Evolutionary conservation across 2,797 vertebrate species (phyloP).

Genomic region (Pitangus sulphuratus): DNA sequence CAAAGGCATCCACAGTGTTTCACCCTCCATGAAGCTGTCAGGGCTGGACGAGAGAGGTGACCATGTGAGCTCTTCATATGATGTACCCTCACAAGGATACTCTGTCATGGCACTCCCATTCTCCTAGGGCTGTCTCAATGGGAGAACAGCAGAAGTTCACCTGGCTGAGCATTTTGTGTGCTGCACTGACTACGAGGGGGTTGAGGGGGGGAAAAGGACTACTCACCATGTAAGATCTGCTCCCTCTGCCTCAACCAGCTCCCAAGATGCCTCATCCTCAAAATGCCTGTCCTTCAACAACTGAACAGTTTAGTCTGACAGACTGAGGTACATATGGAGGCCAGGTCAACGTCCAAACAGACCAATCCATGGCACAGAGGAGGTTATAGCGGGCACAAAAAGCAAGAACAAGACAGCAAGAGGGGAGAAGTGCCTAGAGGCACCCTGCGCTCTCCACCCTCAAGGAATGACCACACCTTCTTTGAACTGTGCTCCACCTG

Average conservation of each 20-base stretch:
- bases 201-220: neutral
- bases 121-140: neutral
- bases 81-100: neutral
- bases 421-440: neutral
- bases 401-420: neutral
- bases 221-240: neutral
- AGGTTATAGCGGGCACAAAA: neutral
- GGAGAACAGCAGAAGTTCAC: neutral
- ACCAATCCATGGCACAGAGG: neutral
- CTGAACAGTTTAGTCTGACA: neutral
- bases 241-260: neutral
- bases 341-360: neutral
- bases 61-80: neutral
- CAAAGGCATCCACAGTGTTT: neutral
- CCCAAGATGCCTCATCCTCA: rapidly evolving
- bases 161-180: neutral
- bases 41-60: neutral
- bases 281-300: neutral
- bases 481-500: neutral
- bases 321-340: neutral
- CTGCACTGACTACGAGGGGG: neutral
- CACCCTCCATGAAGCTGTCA: neutral
- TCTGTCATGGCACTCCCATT: neutral
- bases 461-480: neutral
- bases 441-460: neutral